Evolutionary conservation across 2,113 vertebrate species (phyloP).

Genomic region (Tenebrosternarchus preto): DNA sequence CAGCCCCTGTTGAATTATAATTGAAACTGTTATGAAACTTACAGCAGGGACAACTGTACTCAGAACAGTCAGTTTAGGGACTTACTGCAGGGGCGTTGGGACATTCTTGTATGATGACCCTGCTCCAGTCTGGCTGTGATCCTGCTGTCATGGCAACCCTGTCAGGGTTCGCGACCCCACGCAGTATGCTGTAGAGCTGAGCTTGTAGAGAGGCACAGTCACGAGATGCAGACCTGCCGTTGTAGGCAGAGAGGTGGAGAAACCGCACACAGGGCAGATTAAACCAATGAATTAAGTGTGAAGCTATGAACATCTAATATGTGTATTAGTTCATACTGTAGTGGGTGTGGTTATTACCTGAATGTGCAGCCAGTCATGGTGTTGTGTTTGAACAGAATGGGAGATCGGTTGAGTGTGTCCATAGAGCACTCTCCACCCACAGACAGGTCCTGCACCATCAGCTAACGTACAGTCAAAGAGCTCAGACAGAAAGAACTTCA

Average conservation of each 20-base stretch:
- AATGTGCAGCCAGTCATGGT: conserved; percentile 70
- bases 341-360: conserved; percentile 59
- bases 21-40: not conserved
- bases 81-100: conserved; percentile 56
- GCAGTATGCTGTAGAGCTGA: conserved; percentile 66
- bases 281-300: no score
- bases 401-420: conserved; percentile 38
- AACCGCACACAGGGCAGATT: no score
- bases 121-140: conserved; percentile 62
- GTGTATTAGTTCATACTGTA: not conserved
- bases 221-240: conserved; percentile 56
- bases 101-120: conserved; percentile 67
- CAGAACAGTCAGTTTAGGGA: not conserved
- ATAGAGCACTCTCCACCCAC: conserved; percentile 62
- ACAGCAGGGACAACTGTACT: no score
- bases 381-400: conserved; percentile 70
- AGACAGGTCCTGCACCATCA: conserved; percentile 61
- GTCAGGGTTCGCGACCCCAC: conserved; percentile 59
- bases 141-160: conserved; percentile 70
- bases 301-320: no score
- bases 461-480: conserved; percentile 65
- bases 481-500: not conserved
- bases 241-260: not conserved
- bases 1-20: no score
- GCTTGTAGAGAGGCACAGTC: conserved; percentile 67